Evolutionary conservation across 2,113 vertebrate species (phyloP), one percentile per base, ranked within the genome.

Genomic region (Halcyon malimbica): DNA sequence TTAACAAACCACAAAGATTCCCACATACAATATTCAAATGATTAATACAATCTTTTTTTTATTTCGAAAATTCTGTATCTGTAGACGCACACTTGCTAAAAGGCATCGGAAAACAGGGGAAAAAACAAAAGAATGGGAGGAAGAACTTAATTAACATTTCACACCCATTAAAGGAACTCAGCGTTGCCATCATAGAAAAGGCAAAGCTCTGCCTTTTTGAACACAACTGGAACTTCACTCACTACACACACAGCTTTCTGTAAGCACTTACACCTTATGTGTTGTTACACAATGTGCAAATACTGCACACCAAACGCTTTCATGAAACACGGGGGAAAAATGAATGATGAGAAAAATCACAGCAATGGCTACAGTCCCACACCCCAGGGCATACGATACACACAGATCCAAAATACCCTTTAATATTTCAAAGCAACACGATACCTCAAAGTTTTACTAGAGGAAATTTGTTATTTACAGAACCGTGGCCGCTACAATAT

Each of bases 401-500:
- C 6, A 56, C 39, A 81, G 56, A 75, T 75, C 6, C 37, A 88
- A 86, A 51, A 41, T 9, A 82, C 3, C 25, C 31, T 83, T 69
- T 31, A 84, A 13, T 33, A 67, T 56, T 78, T 29, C 54, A 90
- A 81, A 86, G 3, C 18, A 77, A 78, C 91, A 84, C 7, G 0
- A 69, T 50, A 69, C 16, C 31, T 41, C 0, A 1, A 78, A 87
- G n/a, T 87, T 87, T 57, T 44, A 46, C 48, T 59, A 48, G 25
- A 68, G 17, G 28, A 82, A 68, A 79, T 46, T 23, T 68, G 1
- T 39, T 39, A 81, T 87, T 82, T 94, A 79, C 74, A 79, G 82
- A 90, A 39, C 75, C 24, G 75, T 87, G 90, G 96, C 77, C 26
- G 9, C 67, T 92, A 78, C 81, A 87, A 46, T 57, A 91, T 79